These are phyloP conservation scores for Lordiphosa andalusiaca DNA, from an alignment of 2,888 invertebrate species.

Conservation along the genomic window DNA sequence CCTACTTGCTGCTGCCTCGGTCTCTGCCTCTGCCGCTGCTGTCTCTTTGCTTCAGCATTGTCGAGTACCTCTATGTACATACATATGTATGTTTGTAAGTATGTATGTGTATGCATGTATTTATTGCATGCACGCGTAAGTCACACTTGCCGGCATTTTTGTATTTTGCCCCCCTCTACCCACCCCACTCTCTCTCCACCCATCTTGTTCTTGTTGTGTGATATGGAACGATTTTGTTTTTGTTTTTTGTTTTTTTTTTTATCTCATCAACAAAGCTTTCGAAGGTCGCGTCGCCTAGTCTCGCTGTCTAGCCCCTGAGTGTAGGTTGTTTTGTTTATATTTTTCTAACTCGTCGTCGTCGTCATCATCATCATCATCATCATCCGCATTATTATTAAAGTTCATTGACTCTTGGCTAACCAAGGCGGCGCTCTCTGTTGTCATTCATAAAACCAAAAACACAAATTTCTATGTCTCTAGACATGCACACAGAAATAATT, in stretches of 20 bases:
- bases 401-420: constrained; percentile 33
- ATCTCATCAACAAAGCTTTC: constrained; percentile 32
- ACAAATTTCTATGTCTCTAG: constrained; percentile 14
- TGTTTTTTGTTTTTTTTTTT: constrained; percentile 10
- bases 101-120: constrained; percentile 12
- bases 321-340: constrained; percentile 41
- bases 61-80: constrained; percentile 1
- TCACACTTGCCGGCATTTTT: constrained; percentile 40
- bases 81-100: constrained; percentile 2
- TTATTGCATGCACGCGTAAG: constrained; percentile 45
- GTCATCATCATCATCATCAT: constrained; percentile 6
- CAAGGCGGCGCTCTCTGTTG: constrained; percentile 16
- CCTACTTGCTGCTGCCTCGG: constrained; percentile 28
- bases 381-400: constrained; percentile 25
- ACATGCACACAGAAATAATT: too few relatives aligned
- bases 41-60: constrained; percentile 8
- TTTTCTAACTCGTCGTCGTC: constrained; percentile 28
- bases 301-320: constrained; percentile 29
- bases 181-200: background rate
- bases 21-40: constrained; percentile 17
- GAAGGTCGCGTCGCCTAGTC: constrained; percentile 33
- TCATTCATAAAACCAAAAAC: constrained; percentile 20
- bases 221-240: constrained; percentile 4
- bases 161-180: constrained; percentile 5
- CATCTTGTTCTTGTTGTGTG: constrained; percentile 13